These are phyloP conservation scores for Pissodes strobi DNA, from an alignment of 1,140 invertebrate species.

Conservation along the genomic window DNA sequence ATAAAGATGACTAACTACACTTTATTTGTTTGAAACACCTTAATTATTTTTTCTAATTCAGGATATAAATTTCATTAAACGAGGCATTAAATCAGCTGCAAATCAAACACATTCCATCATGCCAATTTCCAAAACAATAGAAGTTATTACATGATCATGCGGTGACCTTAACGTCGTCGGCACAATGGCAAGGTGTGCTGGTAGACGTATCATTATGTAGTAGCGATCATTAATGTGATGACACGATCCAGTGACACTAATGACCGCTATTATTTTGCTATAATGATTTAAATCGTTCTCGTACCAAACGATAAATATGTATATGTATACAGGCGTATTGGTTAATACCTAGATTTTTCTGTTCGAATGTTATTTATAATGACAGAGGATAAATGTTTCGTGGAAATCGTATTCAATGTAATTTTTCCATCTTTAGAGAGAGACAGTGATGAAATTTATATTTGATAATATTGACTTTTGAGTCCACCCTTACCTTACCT, in stretches of 20 bases:
- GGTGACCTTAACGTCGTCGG: conserved; percentile 3
- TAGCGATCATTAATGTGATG: conserved; percentile 9
- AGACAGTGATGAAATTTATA: too few species aligned
- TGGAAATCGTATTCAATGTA: too few species aligned
- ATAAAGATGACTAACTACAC: too few species aligned
- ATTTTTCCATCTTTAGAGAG: too few species aligned
- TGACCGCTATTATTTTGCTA: conserved; percentile 4
- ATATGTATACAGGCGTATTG: too few species aligned
- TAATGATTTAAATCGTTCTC: conserved; percentile 4
- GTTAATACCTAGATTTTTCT: too few species aligned
- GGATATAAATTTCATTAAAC: neutral
- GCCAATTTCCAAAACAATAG: conserved; percentile 11
- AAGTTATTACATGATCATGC: conserved; percentile 6
- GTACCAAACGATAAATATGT: neutral
- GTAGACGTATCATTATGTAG: conserved; percentile 8
- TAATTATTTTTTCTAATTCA: too few species aligned
- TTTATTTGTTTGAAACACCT: too few species aligned
- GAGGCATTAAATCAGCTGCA: neutral
- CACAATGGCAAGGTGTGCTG: conserved; percentile 9
- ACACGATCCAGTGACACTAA: conserved; percentile 1
- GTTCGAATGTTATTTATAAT: too few species aligned
- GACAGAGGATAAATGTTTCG: too few species aligned
- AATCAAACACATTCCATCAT: neutral
- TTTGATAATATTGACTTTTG: too few species aligned
- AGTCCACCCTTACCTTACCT: too few species aligned